Conservation (phyloP, 2,888 invertebrate genomes). For the Tethea ocularis region DNA sequence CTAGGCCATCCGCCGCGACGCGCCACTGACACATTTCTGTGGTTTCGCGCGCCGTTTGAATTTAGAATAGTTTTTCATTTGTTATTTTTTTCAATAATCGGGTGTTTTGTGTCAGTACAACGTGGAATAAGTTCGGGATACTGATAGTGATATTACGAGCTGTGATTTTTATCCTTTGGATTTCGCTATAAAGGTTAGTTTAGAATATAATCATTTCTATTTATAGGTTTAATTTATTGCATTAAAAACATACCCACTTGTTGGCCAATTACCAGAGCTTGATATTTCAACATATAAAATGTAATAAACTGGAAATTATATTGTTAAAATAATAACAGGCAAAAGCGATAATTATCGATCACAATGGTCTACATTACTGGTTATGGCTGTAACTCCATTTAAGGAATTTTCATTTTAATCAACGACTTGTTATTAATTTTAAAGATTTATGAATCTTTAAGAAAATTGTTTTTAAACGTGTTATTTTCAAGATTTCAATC, state of each 20-base stretch:
- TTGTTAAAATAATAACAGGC: conserved; percentile 3
- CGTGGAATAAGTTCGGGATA: conserved; percentile 47
- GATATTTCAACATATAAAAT: conserved; percentile 22
- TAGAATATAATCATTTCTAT: conserved; percentile 6
- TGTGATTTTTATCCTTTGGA: conserved; percentile 45
- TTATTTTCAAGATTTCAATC: conserved; percentile 2
- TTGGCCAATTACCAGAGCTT: background rate
- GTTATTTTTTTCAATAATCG: conserved; percentile 59
- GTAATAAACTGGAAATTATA: conserved; percentile 24
- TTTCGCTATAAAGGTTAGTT: conserved; percentile 55
- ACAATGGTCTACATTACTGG: conserved; percentile 23
- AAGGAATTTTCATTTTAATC: conserved; percentile 10
- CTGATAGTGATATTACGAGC: conserved; percentile 43
- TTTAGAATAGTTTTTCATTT: conserved; percentile 71
- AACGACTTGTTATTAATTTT: background rate
- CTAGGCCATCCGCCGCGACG: conserved; percentile 76
- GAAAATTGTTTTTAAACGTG: background rate
- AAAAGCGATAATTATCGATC: conserved; percentile 28
- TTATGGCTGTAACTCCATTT: conserved; percentile 11
- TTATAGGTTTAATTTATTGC: conserved; percentile 17
- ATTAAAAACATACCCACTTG: background rate
- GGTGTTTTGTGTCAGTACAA: conserved; percentile 66
- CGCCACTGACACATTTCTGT: conserved; percentile 83
- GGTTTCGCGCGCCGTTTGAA: conserved; percentile 77
- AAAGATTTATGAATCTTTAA: background rate